A percentile compares a stretch with the other conserved stretches of the same genome.
Conservation (phyloP, 2,797 vertebrate genomes). For the Macropodus opercularis region DNA sequence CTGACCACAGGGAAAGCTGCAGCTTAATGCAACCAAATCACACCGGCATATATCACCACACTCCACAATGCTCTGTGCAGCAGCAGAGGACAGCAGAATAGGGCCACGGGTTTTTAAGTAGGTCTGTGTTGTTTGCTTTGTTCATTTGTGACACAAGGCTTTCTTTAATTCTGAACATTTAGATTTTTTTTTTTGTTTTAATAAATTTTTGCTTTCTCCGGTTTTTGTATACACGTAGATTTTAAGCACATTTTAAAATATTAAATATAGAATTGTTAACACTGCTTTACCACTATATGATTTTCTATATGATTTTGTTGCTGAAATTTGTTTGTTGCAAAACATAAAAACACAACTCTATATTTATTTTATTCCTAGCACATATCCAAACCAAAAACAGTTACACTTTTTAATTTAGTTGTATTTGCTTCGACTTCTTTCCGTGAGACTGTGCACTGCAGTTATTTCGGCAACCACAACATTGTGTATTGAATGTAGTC, state of each 20-base stretch:
- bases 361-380: background rate
- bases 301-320: background rate
- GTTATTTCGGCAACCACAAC: slow-evolving; percentile 43
- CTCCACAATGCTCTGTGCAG: slow-evolving; percentile 7
- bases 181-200: background rate
- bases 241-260: background rate
- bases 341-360: background rate
- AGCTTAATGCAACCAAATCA: slow-evolving; percentile 39
- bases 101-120: background rate
- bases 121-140: slow-evolving; percentile 5
- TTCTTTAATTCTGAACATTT: too few species aligned
- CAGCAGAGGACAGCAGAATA: slow-evolving; percentile 17
- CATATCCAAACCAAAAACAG: background rate
- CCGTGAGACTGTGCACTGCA: slow-evolving; percentile 1
- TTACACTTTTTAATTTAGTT: slow-evolving; percentile 1
- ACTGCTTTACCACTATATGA: background rate
- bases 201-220: background rate
- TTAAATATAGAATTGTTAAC: background rate
- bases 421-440: slow-evolving; percentile 1
- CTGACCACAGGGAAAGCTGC: slow-evolving; percentile 35
- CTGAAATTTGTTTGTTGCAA: background rate
- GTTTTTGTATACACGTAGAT: background rate
- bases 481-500: slow-evolving; percentile 58
- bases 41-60: slow-evolving; percentile 11
- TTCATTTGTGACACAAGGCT: slow-evolving; percentile 5